Percentiles rank a stretch among this genome's conserved stretches.
phyloP scores from a whole-genome alignment of 2,888 invertebrate genomes.

The Drosophila pegasa region DNA sequence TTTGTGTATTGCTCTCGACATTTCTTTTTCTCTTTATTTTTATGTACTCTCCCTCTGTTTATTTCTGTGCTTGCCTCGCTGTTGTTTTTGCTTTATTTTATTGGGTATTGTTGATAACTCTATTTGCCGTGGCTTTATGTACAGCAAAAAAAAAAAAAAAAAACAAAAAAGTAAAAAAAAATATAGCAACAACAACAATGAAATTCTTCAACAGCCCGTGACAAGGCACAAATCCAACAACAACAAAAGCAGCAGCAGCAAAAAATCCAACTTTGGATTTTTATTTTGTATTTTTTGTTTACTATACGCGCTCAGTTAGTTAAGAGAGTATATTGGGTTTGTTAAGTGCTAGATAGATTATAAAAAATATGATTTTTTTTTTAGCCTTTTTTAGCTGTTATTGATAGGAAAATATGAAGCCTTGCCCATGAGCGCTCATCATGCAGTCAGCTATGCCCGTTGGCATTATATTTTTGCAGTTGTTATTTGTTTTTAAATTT shows the following conservation, averaged over 20 bases:
- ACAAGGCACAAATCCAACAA: constrained; percentile 38
- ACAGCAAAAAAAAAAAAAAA: constrained; percentile 18
- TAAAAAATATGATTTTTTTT: no score
- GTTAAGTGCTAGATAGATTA: neutral
- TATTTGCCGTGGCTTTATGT: constrained; percentile 62
- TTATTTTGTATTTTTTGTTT: constrained; percentile 39
- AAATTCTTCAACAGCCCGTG: constrained; percentile 54
- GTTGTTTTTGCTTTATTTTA: constrained; percentile 35
- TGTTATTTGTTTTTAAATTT: constrained; percentile 1
- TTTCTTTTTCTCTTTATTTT: constrained; percentile 38
- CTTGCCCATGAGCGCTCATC: neutral
- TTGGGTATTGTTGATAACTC: constrained; percentile 76
- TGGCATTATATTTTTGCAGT: neutral
- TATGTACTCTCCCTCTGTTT: constrained; percentile 41
- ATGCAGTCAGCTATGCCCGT: neutral
- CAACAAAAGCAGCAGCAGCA: constrained; percentile 3
- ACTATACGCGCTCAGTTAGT: neutral
- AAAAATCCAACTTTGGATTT: constrained; percentile 31
- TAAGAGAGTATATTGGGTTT: neutral
- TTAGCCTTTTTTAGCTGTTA: no score
- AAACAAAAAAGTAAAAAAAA: constrained; percentile 1
- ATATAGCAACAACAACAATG: constrained; percentile 10
- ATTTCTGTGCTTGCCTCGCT: constrained; percentile 29
- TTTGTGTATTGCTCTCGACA: constrained; percentile 62
- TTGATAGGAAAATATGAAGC: no score